Percentiles rank a stretch among this genome's conserved stretches.
Evolutionary conservation across 2,797 vertebrate genomes (phyloP).

Genomic region (Amblyraja radiata): DNA sequence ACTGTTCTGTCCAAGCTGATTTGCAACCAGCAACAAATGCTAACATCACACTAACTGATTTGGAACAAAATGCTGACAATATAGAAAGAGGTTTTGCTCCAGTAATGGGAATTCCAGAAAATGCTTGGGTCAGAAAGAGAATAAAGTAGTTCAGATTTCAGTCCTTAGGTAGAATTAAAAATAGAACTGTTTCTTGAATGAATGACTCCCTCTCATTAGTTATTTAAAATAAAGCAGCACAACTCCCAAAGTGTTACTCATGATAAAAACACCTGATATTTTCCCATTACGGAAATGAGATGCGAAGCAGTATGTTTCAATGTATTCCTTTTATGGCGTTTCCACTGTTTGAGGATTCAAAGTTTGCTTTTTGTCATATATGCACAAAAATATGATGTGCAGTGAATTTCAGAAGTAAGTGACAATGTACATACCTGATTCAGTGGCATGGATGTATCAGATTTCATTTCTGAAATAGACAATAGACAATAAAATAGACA

Average conservation of each 20-base stretch:
- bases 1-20: background rate
- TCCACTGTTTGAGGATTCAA: background rate
- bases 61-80: background rate
- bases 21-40: background rate
- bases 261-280: background rate
- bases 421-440: too few relatives aligned
- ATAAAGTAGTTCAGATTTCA: background rate
- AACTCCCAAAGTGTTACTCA: background rate
- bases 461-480: too few relatives aligned
- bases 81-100: background rate
- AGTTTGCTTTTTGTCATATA: too few relatives aligned
- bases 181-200: too few relatives aligned
- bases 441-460: too few relatives aligned
- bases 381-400: too few relatives aligned
- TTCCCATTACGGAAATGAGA: background rate
- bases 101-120: background rate
- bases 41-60: background rate
- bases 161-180: too few relatives aligned
- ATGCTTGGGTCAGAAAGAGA: background rate
- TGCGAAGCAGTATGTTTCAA: background rate
- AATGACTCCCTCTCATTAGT: too few relatives aligned
- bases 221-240: too few relatives aligned
- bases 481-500: too few relatives aligned
- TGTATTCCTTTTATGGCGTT: background rate
- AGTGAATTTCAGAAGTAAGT: too few relatives aligned